phyloP scores from a whole-genome alignment of 1,140 invertebrate species.

The Steinernema khuongi region DNA sequence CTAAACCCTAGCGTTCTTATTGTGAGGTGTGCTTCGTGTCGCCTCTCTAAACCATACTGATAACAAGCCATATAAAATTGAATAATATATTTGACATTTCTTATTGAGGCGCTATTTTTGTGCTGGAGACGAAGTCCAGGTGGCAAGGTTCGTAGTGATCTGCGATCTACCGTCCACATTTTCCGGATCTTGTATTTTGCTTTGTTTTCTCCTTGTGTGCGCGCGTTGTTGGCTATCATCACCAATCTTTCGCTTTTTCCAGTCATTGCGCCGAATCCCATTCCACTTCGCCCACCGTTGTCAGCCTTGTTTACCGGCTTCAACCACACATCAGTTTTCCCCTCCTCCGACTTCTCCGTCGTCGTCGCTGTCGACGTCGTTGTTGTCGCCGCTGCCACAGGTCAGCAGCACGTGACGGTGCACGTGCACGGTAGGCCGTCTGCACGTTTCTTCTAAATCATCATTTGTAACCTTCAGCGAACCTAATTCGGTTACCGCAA shows the following conservation, averaged over 20 bases:
- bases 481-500: no score
- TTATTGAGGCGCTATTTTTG: no score
- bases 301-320: conserved; percentile 16
- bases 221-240: background rate
- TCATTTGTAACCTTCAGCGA: background rate
- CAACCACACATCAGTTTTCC: background rate
- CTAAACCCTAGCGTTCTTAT: no score
- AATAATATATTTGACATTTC: no score
- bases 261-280: background rate
- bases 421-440: background rate
- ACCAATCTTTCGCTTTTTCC: background rate
- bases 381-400: background rate
- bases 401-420: background rate
- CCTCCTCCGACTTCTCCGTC: background rate
- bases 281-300: background rate
- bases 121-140: no score
- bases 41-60: no score
- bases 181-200: background rate
- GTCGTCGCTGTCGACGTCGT: background rate
- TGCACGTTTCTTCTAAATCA: background rate
- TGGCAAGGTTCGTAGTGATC: background rate
- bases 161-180: background rate
- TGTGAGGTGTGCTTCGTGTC: no score
- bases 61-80: no score
- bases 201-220: background rate